phyloP scores from a whole-genome alignment of 2,797 vertebrate species.

The Ambastaia sidthimunki region DNA sequence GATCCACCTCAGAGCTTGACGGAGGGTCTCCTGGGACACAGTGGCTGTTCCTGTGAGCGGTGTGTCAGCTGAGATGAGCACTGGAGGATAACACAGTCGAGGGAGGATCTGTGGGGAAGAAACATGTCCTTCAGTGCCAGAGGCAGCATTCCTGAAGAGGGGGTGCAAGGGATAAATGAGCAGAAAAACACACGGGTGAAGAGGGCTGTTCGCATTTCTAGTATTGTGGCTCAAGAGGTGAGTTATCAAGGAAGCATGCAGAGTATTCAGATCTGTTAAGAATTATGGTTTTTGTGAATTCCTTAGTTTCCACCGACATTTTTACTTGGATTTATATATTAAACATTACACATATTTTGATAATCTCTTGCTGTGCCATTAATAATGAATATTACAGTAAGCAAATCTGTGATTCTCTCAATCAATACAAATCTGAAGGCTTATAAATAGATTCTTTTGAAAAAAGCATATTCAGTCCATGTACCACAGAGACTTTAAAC shows the following conservation, averaged over 20 bases:
- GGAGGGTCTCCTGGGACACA: not conserved
- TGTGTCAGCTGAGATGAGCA: slow-evolving; percentile 27
- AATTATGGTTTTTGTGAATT: no score
- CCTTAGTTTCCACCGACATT: not conserved
- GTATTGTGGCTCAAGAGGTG: slow-evolving; percentile 86
- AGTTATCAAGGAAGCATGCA: slow-evolving; percentile 43
- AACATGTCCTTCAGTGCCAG: slow-evolving; percentile 66
- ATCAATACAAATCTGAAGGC: not conserved
- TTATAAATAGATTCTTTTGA: not conserved
- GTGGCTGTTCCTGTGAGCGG: not conserved
- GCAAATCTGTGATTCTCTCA: no score
- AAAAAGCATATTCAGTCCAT: not conserved
- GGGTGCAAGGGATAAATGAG: slow-evolving; percentile 65
- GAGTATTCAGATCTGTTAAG: not conserved
- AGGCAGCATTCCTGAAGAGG: slow-evolving; percentile 69
- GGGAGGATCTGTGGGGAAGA: slow-evolving; percentile 26
- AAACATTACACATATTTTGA: not conserved
- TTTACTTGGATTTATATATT: not conserved
- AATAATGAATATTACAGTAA: no score
- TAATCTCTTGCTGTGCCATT: no score
- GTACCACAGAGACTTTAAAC: not conserved
- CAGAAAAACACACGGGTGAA: slow-evolving; percentile 71
- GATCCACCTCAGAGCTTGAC: not conserved
- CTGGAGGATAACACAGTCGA: slow-evolving; percentile 4
- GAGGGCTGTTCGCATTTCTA: slow-evolving; percentile 81